A percentile compares a stretch with the other conserved stretches of the same genome.
Conservation (phyloP, 2,797 vertebrate genomes). For the Xerus rutilus region DNA sequence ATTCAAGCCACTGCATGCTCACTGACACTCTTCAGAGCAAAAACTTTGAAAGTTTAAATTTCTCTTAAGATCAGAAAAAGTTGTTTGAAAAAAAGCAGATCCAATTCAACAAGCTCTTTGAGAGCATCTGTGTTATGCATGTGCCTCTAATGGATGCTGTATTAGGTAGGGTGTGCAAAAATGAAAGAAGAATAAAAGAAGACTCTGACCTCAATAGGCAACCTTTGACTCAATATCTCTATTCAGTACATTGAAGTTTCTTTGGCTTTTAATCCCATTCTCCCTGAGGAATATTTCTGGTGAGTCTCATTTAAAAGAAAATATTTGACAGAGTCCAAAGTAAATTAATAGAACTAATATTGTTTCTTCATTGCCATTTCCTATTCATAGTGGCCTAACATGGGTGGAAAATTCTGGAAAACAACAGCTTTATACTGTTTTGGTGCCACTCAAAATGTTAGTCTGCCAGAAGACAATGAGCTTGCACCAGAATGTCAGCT, state of each 20-base stretch:
- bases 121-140: not conserved
- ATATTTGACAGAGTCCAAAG: constrained; percentile 1
- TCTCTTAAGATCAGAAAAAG: not conserved
- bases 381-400: not conserved
- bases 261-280: not conserved
- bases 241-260: not conserved
- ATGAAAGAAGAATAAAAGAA: not conserved
- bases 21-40: constrained; percentile 40
- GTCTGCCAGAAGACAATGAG: not conserved
- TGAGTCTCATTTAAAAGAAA: not conserved
- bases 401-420: constrained; percentile 42
- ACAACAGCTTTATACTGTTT: not conserved
- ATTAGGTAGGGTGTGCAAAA: not conserved
- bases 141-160: not conserved
- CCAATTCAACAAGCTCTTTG: not conserved
- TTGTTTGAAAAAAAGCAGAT: not conserved
- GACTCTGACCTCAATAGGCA: not conserved
- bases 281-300: not conserved
- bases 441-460: not conserved
- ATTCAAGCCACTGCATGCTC: constrained; percentile 67
- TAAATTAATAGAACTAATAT: not conserved
- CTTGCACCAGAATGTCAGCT: not conserved
- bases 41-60: not conserved
- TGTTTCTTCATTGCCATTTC: not conserved
- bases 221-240: not conserved